Evolutionary conservation across 1,140 invertebrate genomes (phyloP), one percentile per base, ranked within the genome.

Genomic region (Spodoptera litura): DNA sequence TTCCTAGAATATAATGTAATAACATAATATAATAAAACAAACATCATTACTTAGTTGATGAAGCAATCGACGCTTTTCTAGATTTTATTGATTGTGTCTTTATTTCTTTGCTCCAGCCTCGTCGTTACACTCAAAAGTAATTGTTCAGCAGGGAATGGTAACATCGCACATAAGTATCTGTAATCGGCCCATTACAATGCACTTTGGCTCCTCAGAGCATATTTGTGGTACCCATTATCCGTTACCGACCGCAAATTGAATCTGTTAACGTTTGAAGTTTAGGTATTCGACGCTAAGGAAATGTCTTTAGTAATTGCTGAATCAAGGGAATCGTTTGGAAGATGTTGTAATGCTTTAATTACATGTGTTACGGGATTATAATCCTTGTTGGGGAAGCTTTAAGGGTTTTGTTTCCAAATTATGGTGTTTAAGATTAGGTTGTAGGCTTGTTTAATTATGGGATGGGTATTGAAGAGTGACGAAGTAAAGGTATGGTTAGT

Each of bases 191-290:
- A 79, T 79, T 76, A 66, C 78, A 77, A 80, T 82, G 81, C 81
- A 78, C 78, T 82, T 82, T 82, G 75, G 75, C 81, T 79, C 68
- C 53, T 51, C 56, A 56, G 59, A 74, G 71, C 74, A 75, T 80
- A 77, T 80, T 82, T 83, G 76, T 80, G 81, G 78, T 49, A 11
- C 13, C 75, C 78, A 77, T 83, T 80, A 80, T 79, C 78, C 73
- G 59, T 71, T 76, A 27, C 38, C 44, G 59, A 80, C 79, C 72
- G 62, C 78, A 83, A 83, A 83, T 83, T 83, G 81, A 83, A 83
- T 80, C 78, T 76, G 81, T 80, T 83, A 80, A 83, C 78, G 73
- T 76, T 83, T 77, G 53, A 79, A 78, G 74, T 80, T 80, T 78
- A 62, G 68, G 38, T 61, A 10, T 64, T 64, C 35, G 15, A 15